phyloP scores from a whole-genome alignment of 2,797 vertebrate genomes.

The Petrocephalus sullivani region DNA sequence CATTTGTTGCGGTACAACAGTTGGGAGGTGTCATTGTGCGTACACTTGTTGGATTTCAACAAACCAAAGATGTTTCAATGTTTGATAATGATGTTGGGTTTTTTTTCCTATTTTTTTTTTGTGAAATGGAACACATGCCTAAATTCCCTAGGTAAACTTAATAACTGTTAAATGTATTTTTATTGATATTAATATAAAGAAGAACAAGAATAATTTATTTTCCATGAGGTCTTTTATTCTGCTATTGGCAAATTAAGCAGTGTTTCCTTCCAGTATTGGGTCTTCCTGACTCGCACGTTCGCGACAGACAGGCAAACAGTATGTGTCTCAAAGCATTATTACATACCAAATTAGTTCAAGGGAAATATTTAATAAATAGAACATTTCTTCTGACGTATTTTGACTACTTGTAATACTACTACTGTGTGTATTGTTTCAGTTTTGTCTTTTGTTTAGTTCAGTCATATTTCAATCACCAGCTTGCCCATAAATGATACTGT shows the following conservation, averaged over 20 bases:
- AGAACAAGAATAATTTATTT: slow-evolving; percentile 76
- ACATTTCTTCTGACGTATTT: slow-evolving; percentile 36
- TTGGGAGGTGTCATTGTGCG: slow-evolving; percentile 82
- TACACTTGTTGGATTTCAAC: slow-evolving; percentile 79
- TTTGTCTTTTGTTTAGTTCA: slow-evolving; percentile 24
- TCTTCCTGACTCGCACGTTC: slow-evolving; percentile 47
- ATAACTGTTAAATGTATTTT: slow-evolving; percentile 52
- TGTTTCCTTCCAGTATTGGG: slow-evolving; percentile 86
- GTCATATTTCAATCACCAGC: slow-evolving; percentile 52
- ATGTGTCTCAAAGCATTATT: slow-evolving; percentile 83
- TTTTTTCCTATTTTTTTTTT: slow-evolving; percentile 33
- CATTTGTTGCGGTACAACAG: slow-evolving; percentile 95
- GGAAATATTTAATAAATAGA: slow-evolving; percentile 36
- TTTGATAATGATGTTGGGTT: slow-evolving; percentile 48
- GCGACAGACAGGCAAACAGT: slow-evolving; percentile 15
- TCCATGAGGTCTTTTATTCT: slow-evolving; percentile 45
- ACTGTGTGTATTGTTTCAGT: slow-evolving; percentile 24
- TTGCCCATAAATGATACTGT: slow-evolving; percentile 74
- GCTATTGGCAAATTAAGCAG: slow-evolving; percentile 67
- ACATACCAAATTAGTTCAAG: slow-evolving; percentile 49
- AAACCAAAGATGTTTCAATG: slow-evolving; percentile 81
- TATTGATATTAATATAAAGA: slow-evolving; percentile 81
- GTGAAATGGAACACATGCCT: slow-evolving; percentile 60
- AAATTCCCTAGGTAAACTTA: slow-evolving; percentile 64
- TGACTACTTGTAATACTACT: slow-evolving; percentile 54